Base-by-base conservation (phyloP, 23 tunicate species). In the Ascidia mentula region DNA sequence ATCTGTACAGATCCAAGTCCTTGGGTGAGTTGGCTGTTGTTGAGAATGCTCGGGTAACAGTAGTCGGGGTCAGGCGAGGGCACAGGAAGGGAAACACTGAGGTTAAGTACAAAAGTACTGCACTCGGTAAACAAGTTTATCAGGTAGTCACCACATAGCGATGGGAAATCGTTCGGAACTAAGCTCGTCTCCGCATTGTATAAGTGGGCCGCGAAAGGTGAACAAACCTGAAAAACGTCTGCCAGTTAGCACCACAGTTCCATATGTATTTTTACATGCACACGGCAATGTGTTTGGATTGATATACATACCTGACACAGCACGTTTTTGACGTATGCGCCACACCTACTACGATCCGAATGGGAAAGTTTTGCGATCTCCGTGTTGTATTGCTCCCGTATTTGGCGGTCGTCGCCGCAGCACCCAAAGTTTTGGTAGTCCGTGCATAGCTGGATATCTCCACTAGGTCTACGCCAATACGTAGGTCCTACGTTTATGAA, bases 191-290 rank as follows among this genome's bases (percentile, higher is more conserved):
- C 97, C 32, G 97, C 92, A 65, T 87, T 79, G 60, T 87, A 92
- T 0, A 87, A 38, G 45, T 92, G 97, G 31, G 97, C 97, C 13
- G 97, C 97, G 79, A 73, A 92, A 17, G 97, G 97, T 26, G 97
- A 92, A 60, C 97, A 92, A 60, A 38, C 83, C 97, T 92, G 34
- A 53, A 53, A n/a, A n/a, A n/a, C n/a, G n/a, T n/a, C n/a, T n/a
- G n/a, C n/a, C n/a, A n/a, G n/a, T n/a, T n/a, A n/a, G n/a, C n/a
- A n/a, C n/a, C n/a, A n/a, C n/a, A n/a, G n/a, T n/a, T n/a, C n/a
- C n/a, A n/a, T n/a, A n/a, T n/a, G n/a, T n/a, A n/a, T n/a, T n/a
- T n/a, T n/a, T n/a, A n/a, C n/a, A n/a, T n/a, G n/a, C n/a, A n/a
- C n/a, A 70, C 31, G 20, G 31, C 31, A 70, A 15, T 18, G 17